These are phyloP conservation scores for Ophraella communa DNA, from an alignment of 2,888 invertebrate genomes.

Conservation along the genomic window DNA sequence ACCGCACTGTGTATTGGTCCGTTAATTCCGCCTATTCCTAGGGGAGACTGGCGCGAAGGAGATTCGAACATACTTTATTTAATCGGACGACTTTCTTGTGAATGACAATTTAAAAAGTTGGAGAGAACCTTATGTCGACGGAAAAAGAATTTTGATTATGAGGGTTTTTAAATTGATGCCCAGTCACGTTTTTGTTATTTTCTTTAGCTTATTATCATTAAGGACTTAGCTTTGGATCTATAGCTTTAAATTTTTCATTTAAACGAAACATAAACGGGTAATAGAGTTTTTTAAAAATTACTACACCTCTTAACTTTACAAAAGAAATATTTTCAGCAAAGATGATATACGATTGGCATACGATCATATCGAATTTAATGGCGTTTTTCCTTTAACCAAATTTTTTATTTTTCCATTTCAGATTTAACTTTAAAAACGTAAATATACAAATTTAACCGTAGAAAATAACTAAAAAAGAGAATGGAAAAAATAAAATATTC, in stretches of 20 bases:
- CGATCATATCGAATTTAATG: no score
- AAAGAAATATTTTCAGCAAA: no score
- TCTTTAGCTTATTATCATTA: neutral
- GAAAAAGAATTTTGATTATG: constrained; percentile 10
- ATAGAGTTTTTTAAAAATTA: no score
- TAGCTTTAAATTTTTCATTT: neutral
- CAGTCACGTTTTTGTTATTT: constrained; percentile 16
- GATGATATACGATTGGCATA: no score
- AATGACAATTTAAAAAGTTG: constrained; percentile 22
- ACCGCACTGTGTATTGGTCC: neutral
- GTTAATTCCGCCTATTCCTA: constrained; percentile 4
- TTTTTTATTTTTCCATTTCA: neutral
- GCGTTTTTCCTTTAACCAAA: no score
- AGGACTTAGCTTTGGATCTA: neutral
- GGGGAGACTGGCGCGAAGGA: constrained; percentile 4
- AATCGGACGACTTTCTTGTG: constrained; percentile 12
- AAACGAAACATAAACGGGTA: neutral
- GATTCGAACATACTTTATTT: constrained; percentile 18
- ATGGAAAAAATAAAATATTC: neutral
- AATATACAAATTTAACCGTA: no score
- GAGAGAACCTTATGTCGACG: constrained; percentile 3
- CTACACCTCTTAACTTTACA: no score
- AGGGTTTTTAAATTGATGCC: neutral
- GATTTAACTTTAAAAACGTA: no score
- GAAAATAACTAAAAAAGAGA: no score